phyloP scores from a whole-genome alignment of 2,797 vertebrate species.

The Hypotaenidia okinawae region DNA sequence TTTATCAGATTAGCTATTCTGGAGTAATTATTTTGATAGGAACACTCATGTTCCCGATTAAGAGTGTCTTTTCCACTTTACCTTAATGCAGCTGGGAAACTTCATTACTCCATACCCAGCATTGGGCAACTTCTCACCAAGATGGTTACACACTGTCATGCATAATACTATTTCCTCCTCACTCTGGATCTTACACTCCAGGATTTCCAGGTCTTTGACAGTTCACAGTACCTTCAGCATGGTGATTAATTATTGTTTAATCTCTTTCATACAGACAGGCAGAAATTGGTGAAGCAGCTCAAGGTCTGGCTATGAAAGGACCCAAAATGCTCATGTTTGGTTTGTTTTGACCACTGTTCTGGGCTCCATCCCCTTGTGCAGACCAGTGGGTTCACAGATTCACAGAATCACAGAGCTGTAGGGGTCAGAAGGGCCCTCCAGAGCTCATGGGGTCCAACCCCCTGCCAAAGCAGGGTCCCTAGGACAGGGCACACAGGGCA shows the following conservation, averaged over 20 bases:
- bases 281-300: not conserved
- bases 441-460: too few species aligned
- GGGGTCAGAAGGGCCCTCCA: too few species aligned
- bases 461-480: too few species aligned
- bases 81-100: not conserved
- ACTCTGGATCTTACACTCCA: fast-evolving
- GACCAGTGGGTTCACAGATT: not conserved
- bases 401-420: too few species aligned
- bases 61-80: not conserved
- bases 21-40: not conserved
- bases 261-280: not conserved
- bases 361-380: not conserved
- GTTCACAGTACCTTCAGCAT: not conserved
- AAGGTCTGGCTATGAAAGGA: not conserved
- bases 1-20: not conserved
- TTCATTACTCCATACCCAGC: not conserved
- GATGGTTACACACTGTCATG: not conserved
- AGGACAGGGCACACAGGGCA: too few species aligned
- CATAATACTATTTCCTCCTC: not conserved
- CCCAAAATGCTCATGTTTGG: fast-evolving
- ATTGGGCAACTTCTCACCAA: not conserved
- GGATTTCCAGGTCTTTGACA: conserved; percentile 19
- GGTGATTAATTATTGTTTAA: not conserved
- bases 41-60: not conserved
- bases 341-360: fast-evolving